Conservation (phyloP, 2,888 invertebrate genomes). For the Schrankia costaestrigalis region DNA sequence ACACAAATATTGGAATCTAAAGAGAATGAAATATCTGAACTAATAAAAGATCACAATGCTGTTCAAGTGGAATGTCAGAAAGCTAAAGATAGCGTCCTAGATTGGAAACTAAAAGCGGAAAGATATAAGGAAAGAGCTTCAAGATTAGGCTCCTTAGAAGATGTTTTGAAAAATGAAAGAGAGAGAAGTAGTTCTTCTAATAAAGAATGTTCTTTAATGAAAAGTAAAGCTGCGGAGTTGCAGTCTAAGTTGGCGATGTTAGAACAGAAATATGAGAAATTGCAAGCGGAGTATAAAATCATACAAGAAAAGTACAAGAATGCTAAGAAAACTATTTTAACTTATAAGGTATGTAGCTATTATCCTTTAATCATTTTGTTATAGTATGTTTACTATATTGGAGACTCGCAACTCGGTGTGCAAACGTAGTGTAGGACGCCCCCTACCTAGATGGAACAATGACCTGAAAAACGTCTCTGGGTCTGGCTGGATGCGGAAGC, state of each 20-base stretch:
- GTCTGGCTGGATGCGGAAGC: no score
- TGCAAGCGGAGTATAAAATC: slow-evolving; percentile 65
- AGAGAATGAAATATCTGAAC: slow-evolving; percentile 71
- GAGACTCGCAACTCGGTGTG: no score
- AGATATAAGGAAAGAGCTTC: slow-evolving; percentile 62
- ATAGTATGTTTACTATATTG: no score
- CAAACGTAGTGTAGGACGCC: no score
- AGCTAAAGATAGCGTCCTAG: slow-evolving; percentile 51
- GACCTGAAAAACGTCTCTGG: no score
- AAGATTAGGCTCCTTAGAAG: slow-evolving; percentile 59
- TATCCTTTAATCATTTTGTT: no score
- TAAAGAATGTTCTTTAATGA: slow-evolving; percentile 64
- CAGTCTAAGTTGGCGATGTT: slow-evolving; percentile 69
- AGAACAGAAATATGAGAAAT: slow-evolving; percentile 53
- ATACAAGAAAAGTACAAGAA: slow-evolving; percentile 82
- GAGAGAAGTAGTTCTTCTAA: slow-evolving; percentile 52
- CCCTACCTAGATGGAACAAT: no score
- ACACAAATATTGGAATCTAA: slow-evolving; percentile 74
- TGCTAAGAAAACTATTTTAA: slow-evolving; percentile 81
- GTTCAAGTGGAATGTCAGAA: slow-evolving; percentile 60
- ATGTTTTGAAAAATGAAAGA: slow-evolving; percentile 59
- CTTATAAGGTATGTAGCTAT: slow-evolving; percentile 81
- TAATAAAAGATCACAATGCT: slow-evolving; percentile 69
- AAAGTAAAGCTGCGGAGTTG: slow-evolving; percentile 60
- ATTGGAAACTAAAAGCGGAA: slow-evolving; percentile 62